A percentile compares a stretch with the other conserved stretches of the same genome.
phyloP scores from a whole-genome alignment of 2,113 vertebrate species.

The Podarcis cretensis region DNA sequence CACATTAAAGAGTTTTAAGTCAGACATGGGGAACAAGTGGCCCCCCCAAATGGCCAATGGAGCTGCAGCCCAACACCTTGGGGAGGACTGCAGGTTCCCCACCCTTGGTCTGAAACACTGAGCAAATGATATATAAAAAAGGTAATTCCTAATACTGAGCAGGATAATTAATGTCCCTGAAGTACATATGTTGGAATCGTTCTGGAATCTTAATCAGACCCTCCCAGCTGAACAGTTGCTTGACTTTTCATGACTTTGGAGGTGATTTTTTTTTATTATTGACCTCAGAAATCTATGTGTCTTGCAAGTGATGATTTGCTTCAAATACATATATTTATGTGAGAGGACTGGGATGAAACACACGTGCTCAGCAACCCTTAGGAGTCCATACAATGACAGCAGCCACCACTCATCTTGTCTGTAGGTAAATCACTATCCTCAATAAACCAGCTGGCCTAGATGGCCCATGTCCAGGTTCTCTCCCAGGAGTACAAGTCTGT shows the following conservation, averaged over 20 bases:
- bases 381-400: conserved; percentile 57
- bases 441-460: conserved; percentile 70
- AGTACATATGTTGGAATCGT: conserved; percentile 22
- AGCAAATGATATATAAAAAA: conserved; percentile 14
- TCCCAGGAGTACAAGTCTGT: conserved; percentile 65
- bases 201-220: conserved; percentile 28
- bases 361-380: conserved; percentile 32
- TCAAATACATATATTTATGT: not conserved
- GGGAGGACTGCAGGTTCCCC: not conserved
- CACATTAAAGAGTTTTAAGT: not conserved
- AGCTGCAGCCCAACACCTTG: not conserved
- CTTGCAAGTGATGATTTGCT: conserved; percentile 46
- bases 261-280: not conserved
- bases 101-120: not conserved
- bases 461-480: conserved; percentile 73
- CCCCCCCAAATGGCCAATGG: not conserved
- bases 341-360: conserved; percentile 36
- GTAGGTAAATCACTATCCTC: conserved; percentile 64
- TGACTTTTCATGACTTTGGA: conserved; percentile 29
- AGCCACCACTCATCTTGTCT: conserved; percentile 55
- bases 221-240: conserved; percentile 11
- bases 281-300: not conserved
- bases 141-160: not conserved
- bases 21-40: not conserved
- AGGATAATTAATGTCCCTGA: conserved; percentile 23